Percentiles rank a stretch among this genome's conserved stretches.
Evolutionary conservation across 2,888 invertebrate species (phyloP).

Genomic region (Clitarchus hookeri): DNA sequence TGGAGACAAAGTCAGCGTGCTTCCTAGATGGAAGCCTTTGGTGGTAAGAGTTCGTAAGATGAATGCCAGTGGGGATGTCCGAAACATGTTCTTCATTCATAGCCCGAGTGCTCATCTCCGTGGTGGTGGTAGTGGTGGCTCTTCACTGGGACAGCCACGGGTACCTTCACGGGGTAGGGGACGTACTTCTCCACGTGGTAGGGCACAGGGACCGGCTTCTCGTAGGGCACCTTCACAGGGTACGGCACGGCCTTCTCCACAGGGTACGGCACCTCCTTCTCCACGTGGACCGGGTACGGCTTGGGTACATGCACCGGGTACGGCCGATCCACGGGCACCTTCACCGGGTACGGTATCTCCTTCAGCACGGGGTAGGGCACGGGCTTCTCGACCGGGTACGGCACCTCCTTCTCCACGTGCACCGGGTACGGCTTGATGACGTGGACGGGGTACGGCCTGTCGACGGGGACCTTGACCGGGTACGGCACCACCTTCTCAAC

Average conservation of each 20-base stretch:
- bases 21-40: neutral
- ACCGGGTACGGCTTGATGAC: slow-evolving; percentile 65
- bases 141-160: slow-evolving; percentile 68
- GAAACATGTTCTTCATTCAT: neutral
- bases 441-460: slow-evolving; percentile 73
- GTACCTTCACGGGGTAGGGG: slow-evolving; percentile 69
- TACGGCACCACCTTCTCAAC: slow-evolving; percentile 69
- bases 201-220: slow-evolving; percentile 62
- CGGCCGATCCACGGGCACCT: slow-evolving; percentile 60
- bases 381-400: slow-evolving; percentile 55
- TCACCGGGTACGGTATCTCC: slow-evolving; percentile 51
- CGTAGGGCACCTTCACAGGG: slow-evolving; percentile 72
- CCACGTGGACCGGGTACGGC: slow-evolving; percentile 45
- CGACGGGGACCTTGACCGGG: slow-evolving; percentile 67
- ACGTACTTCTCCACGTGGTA: slow-evolving; percentile 60
- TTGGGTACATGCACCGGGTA: slow-evolving; percentile 40
- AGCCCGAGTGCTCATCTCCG: slow-evolving; percentile 15
- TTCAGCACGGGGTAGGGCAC: slow-evolving; percentile 69
- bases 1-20: slow-evolving; percentile 5
- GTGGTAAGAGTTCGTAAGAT: neutral
- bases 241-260: slow-evolving; percentile 64
- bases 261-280: slow-evolving; percentile 55
- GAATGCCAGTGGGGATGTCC: neutral
- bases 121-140: slow-evolving; percentile 45
- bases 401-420: slow-evolving; percentile 57